Evolutionary conservation across 2,888 invertebrate species (phyloP).

Genomic region (Crocallis elinguaria): DNA sequence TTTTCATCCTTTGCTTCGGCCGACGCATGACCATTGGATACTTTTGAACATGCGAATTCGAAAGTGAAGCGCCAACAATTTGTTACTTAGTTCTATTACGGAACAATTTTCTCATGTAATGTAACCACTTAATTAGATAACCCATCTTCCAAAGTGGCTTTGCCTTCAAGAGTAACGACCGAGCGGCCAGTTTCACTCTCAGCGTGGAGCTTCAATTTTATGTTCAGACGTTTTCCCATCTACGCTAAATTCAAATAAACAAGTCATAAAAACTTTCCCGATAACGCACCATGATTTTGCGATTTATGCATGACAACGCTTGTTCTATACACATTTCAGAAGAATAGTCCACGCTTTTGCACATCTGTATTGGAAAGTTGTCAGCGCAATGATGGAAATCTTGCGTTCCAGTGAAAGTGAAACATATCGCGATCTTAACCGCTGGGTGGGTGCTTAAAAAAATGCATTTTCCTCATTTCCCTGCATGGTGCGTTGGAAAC

Average conservation of each 20-base stretch:
- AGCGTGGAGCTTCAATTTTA: conserved; percentile 8
- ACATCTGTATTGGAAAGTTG: conserved; percentile 78
- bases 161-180: conserved; percentile 27
- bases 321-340: conserved; percentile 51
- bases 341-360: conserved; percentile 57
- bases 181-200: conserved; percentile 25
- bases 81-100: conserved; percentile 29
- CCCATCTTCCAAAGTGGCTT: conserved; percentile 29
- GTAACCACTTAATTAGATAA: conserved; percentile 39
- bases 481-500: conserved; percentile 47
- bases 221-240: conserved; percentile 30
- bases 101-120: conserved; percentile 32
- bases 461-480: conserved; percentile 65
- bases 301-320: conserved; percentile 65
- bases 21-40: conserved; percentile 17
- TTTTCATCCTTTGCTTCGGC: conserved; percentile 25
- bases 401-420: conserved; percentile 43
- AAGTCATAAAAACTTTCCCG: conserved; percentile 61
- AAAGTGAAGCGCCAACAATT: conserved; percentile 42
- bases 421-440: conserved; percentile 46
- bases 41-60: conserved; percentile 35
- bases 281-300: conserved; percentile 55
- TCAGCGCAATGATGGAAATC: conserved; percentile 72
- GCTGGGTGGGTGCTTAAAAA: conserved; percentile 39
- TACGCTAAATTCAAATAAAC: conserved; percentile 33